These are phyloP conservation scores for Stenodera caucasica DNA, from an alignment of 2,888 invertebrate genomes.

Conservation along the genomic window DNA sequence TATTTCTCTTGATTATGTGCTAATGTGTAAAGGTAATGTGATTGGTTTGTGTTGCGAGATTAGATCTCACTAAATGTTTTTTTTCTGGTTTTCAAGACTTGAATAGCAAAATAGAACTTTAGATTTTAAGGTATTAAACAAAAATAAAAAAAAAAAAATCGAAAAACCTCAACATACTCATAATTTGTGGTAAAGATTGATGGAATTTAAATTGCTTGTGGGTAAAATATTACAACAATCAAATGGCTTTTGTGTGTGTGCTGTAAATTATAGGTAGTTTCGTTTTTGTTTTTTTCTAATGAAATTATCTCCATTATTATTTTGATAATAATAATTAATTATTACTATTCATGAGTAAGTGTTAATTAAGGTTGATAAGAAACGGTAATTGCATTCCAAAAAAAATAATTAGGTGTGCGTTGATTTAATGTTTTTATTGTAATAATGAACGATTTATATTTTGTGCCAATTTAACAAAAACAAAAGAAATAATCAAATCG, in stretches of 20 bases:
- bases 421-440: constrained; percentile 22
- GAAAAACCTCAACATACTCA: constrained; percentile 26
- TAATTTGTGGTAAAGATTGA: neutral
- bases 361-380: constrained; percentile 2
- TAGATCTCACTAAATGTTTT: constrained; percentile 44
- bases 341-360: neutral
- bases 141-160: neutral
- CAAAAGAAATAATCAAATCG: constrained; percentile 32
- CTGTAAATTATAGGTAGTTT: constrained; percentile 2
- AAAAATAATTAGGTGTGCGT: constrained; percentile 8
- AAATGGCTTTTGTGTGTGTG: constrained; percentile 20
- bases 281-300: neutral
- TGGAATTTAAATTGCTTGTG: neutral
- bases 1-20: constrained; percentile 17
- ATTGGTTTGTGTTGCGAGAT: constrained; percentile 48
- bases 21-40: constrained; percentile 41
- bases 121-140: neutral
- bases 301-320: neutral
- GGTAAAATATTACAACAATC: constrained; percentile 20
- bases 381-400: constrained; percentile 28
- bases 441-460: constrained; percentile 32
- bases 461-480: constrained; percentile 38
- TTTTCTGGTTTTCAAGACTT: constrained; percentile 34
- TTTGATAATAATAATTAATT: neutral
- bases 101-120: constrained; percentile 28